These are phyloP conservation scores for Megastigmus dorsalis DNA, from an alignment of 2,888 invertebrate genomes.

Conservation along the genomic window DNA sequence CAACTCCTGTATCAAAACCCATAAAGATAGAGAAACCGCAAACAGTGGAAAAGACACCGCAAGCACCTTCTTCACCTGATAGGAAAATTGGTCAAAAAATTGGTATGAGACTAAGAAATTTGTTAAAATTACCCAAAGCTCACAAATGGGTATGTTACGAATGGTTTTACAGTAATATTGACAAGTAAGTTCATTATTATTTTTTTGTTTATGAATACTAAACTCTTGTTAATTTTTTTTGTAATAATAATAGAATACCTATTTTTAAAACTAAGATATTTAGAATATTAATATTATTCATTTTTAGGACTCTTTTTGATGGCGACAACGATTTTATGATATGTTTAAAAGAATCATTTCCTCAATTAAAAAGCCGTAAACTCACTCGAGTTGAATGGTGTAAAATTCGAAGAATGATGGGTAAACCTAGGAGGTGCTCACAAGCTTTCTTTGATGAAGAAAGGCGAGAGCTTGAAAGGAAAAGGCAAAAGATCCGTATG, in stretches of 20 bases:
- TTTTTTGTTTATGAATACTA: not conserved
- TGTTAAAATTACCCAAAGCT: slow-evolving; percentile 97
- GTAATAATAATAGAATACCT: too few species aligned
- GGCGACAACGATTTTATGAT: slow-evolving; percentile 97
- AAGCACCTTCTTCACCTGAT: slow-evolving; percentile 79
- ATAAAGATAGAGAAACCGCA: slow-evolving; percentile 68
- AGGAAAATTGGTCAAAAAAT: slow-evolving; percentile 92
- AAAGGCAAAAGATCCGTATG: slow-evolving; percentile 92
- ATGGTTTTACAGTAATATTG: slow-evolving; percentile 99
- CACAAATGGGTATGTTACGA: slow-evolving; percentile 99
- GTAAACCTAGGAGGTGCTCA: slow-evolving; percentile 96
- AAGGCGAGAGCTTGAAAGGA: slow-evolving; percentile 90
- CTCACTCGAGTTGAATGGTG: slow-evolving; percentile 95
- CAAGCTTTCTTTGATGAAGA: slow-evolving; percentile 97
- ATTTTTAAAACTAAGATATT: too few species aligned
- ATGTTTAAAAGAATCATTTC: slow-evolving; percentile 95
- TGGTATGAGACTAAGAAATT: slow-evolving; percentile 90
- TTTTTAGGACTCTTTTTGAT: slow-evolving; percentile 88
- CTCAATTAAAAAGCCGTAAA: slow-evolving; percentile 89
- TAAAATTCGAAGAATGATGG: slow-evolving; percentile 95
- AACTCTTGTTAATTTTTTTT: too few species aligned
- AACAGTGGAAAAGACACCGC: slow-evolving; percentile 49
- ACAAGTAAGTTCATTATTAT: slow-evolving; percentile 77
- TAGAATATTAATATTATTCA: too few species aligned
- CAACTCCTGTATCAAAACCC: slow-evolving; percentile 67